Base-by-base conservation (phyloP, 2,797 vertebrate species). In the Crenuchus spilurus region DNA sequence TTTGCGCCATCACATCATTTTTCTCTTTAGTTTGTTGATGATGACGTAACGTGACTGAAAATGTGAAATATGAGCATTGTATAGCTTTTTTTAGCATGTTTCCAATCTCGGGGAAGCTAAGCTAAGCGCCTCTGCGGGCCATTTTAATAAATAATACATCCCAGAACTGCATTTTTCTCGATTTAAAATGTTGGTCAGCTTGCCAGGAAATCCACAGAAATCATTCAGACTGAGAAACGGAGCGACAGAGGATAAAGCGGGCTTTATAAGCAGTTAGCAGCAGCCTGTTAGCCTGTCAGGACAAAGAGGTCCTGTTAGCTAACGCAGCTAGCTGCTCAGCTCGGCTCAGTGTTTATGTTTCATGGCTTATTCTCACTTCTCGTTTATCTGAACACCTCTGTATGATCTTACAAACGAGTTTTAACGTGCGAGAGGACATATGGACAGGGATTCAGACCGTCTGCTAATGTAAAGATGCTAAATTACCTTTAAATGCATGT, bases 241-340 rank as follows among this genome's bases (percentile, higher is more conserved):
- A 18, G 73, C 75, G 72, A 75, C 20, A 13, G 46, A 49, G 48
- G 20, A 60, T 78, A 74, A 80, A 76, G 63, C 57, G 37, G 69
- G 57, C 14, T 37, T 78, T 69, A 68, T 46, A 72, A 48, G 13
- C 64, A 62, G 72, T 72, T 81, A 52, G 22, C 72, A 60, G 13
- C 33, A 33, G 39, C 41, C 16, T 22, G 54, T 54, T 58, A 49
- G 54, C 63, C 63, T 61, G 57, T 54, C 24, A 88, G 87, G 90
- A 92, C 91, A 92, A 92, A 92, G 90, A 79, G 82, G 78, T 58
- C 54, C 28, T n/a, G 48, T 51, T 24, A 39, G 55, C 57, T n/a
- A n/a, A n/a, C n/a, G n/a, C 51, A 2, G 58, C 58, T 75, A 78
- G 31, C 65, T 26, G 18, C 20, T 37, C 46, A 30, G 75, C 44